Evolutionary conservation across 2,113 vertebrate species (phyloP).

Genomic region (Chascanopsetta lugubris): DNA sequence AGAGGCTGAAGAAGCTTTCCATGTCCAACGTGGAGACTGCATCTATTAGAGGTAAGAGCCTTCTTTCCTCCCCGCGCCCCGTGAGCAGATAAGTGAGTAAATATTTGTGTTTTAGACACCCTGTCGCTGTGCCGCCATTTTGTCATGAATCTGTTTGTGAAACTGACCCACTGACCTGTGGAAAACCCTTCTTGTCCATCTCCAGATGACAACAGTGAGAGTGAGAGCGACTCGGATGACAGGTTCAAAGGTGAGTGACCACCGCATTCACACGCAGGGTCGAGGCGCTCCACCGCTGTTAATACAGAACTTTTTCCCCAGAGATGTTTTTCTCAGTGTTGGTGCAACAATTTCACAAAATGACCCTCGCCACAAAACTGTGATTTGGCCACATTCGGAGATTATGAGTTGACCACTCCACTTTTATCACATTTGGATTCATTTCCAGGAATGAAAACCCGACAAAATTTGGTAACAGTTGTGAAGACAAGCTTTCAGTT

Average conservation of each 20-base stretch:
- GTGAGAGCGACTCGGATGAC: constrained; percentile 99
- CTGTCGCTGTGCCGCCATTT: constrained; percentile 14
- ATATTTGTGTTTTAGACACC: constrained; percentile 53
- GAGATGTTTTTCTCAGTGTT: constrained; percentile 11
- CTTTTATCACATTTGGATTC: constrained; percentile 10
- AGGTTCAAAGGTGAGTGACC: constrained; percentile 95
- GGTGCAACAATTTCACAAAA: constrained; percentile 6
- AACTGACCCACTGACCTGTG: constrained; percentile 51
- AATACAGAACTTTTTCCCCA: not conserved
- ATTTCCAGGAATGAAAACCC: not conserved
- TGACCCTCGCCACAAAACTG: constrained; percentile 12
- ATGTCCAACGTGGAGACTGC: constrained; percentile 93
- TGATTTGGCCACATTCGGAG: constrained; percentile 4
- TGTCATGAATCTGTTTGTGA: constrained; percentile 43
- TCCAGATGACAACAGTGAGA: constrained; percentile 99
- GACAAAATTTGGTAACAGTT: too few relatives aligned
- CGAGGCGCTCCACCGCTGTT: constrained; percentile 2
- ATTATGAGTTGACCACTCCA: constrained; percentile 17
- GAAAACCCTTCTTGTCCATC: constrained; percentile 51
- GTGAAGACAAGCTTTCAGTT: too few relatives aligned
- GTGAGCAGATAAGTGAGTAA: constrained; percentile 46
- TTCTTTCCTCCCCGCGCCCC: constrained; percentile 30
- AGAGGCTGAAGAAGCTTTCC: constrained; percentile 94
- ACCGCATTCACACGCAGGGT: constrained; percentile 9
- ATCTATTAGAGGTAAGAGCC: constrained; percentile 90